phyloP scores from a whole-genome alignment of 2,113 vertebrate species.

The Clarias batrachus region DNA sequence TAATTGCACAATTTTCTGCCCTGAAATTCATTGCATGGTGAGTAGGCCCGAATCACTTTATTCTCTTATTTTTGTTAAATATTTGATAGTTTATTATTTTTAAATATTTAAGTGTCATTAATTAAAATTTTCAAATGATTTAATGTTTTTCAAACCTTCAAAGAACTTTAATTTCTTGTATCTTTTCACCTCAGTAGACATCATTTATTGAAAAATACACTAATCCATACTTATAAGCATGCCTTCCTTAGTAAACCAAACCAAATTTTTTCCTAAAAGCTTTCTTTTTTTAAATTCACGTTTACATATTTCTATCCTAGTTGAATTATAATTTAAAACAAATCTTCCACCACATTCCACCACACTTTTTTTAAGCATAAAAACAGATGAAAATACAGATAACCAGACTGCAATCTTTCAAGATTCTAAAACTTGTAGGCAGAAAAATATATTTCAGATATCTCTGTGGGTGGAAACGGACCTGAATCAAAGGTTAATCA shows the following conservation, averaged over 20 bases:
- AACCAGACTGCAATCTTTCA: not conserved
- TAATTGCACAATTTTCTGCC: not conserved
- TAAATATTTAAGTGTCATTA: no score
- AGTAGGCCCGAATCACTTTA: not conserved
- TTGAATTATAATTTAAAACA: not conserved
- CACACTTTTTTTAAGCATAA: not conserved
- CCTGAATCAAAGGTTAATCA: not conserved
- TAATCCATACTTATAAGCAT: not conserved
- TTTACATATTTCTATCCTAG: not conserved
- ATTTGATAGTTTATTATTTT: no score
- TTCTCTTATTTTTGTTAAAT: not conserved
- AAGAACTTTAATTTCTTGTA: no score
- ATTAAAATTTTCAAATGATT: no score
- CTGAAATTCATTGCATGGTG: not conserved
- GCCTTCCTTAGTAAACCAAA: not conserved
- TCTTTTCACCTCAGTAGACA: no score
- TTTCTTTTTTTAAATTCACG: not conserved
- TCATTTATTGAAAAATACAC: not conserved
- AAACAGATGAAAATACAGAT: not conserved
- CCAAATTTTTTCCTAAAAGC: no score
- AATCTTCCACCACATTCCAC: not conserved
- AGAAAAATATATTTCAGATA: not conserved
- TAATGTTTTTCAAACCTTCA: no score
- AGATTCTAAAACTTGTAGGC: not conserved
- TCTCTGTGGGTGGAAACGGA: not conserved